Conservation (phyloP, 2,888 invertebrate genomes). For the Busseola fusca region DNA sequence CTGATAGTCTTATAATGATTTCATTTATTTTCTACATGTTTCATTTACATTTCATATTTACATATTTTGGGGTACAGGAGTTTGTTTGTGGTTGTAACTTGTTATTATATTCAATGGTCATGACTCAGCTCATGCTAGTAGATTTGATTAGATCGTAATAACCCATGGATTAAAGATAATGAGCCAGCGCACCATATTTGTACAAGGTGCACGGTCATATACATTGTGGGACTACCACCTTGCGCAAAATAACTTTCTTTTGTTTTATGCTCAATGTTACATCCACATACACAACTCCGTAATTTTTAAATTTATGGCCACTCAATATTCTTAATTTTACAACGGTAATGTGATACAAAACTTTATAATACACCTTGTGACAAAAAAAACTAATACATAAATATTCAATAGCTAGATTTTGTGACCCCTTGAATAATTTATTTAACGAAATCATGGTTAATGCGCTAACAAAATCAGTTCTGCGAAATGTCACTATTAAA, state of each 20-base stretch:
- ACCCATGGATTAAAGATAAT: slow-evolving; percentile 26
- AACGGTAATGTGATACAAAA: slow-evolving; percentile 80
- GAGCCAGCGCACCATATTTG: slow-evolving; percentile 9
- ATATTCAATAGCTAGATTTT: slow-evolving; percentile 69
- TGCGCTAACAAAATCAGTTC: slow-evolving; percentile 61
- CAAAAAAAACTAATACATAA: slow-evolving; percentile 67
- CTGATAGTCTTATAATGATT: slow-evolving; percentile 77
- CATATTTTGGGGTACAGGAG: slow-evolving; percentile 73
- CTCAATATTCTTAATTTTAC: slow-evolving; percentile 85
- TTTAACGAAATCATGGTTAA: slow-evolving; percentile 67
- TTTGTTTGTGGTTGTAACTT: slow-evolving; percentile 70
- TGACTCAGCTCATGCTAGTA: slow-evolving; percentile 24
- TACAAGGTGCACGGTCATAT: slow-evolving; percentile 45
- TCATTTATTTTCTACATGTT: slow-evolving; percentile 80
- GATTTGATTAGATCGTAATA: slow-evolving; percentile 39
- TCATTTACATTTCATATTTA: slow-evolving; percentile 86
- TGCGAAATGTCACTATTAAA: slow-evolving; percentile 68
- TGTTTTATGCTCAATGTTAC: slow-evolving; percentile 46
- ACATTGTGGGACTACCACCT: slow-evolving; percentile 48
- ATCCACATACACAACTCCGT: slow-evolving; percentile 73
- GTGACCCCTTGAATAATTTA: slow-evolving; percentile 72
- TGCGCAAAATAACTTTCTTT: slow-evolving; percentile 55
- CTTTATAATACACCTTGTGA: slow-evolving; percentile 71
- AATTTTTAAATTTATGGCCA: slow-evolving; percentile 82
- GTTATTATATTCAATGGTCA: slow-evolving; percentile 15